Percentiles rank a stretch among this genome's conserved stretches.
These are phyloP conservation scores for Mohoua ochrocephala DNA, from an alignment of 2,113 vertebrate genomes.

Conservation along the genomic window DNA sequence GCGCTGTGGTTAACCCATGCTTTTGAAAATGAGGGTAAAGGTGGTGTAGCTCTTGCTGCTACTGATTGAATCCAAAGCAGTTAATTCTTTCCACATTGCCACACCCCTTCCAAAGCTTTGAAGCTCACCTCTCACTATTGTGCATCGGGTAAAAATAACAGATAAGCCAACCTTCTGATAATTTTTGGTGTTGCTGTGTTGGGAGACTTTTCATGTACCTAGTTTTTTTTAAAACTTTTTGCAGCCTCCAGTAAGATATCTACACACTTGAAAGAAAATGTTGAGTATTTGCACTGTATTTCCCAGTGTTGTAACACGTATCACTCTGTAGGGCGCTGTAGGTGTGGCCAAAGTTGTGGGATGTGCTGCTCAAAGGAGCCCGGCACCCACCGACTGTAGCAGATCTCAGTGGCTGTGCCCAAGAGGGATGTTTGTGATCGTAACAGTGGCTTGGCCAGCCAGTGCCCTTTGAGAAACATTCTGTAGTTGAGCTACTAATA, in stretches of 20 bases:
- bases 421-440: not conserved
- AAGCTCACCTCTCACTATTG: not conserved
- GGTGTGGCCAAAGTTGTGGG: not conserved
- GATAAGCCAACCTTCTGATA: not conserved
- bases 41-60: not conserved
- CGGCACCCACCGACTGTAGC: fast-evolving
- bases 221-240: not conserved
- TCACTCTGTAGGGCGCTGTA: not conserved
- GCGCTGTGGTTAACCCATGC: not conserved
- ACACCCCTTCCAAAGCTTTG: not conserved
- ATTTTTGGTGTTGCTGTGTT: not conserved
- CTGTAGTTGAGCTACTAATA: not conserved
- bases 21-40: not conserved
- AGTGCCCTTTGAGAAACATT: not conserved
- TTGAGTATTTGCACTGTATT: not conserved
- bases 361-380: not conserved
- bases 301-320: fast-evolving
- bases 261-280: not conserved
- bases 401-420: not conserved
- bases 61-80: not conserved
- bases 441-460: not conserved
- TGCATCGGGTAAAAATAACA: not conserved
- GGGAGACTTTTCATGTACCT: not conserved
- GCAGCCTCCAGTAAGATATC: not conserved
- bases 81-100: not conserved